A percentile compares a stretch with the other conserved stretches of the same genome.
Conservation (phyloP, 2,888 invertebrate species). For the Cynaeus angustus region DNA sequence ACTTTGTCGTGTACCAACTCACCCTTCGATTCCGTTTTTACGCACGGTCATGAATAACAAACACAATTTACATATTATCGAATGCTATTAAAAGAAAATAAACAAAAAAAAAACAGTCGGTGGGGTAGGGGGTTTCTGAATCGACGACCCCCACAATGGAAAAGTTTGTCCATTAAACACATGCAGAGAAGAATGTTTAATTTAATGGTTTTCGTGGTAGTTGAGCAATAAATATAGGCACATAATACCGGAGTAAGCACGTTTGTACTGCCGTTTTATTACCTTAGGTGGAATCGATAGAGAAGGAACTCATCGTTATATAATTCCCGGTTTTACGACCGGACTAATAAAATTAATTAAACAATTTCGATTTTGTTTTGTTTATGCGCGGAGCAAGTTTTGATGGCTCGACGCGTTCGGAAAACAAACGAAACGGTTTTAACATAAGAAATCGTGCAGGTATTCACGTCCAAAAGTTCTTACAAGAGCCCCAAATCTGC, state of each 20-base stretch:
- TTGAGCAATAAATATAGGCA: conserved; percentile 14
- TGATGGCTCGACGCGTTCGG: no score
- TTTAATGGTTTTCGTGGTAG: conserved; percentile 15
- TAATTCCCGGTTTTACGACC: conserved; percentile 34
- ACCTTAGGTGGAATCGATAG: conserved; percentile 32
- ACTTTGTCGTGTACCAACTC: conserved; percentile 2
- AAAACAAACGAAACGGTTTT: no score
- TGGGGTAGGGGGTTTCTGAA: neutral
- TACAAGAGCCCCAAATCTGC: no score
- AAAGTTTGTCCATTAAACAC: conserved; percentile 1
- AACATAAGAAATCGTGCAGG: no score
- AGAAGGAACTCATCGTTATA: conserved; percentile 25
- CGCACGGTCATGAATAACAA: conserved; percentile 18
- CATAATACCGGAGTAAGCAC: conserved; percentile 11
- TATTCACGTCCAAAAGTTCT: no score
- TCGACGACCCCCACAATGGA: neutral
- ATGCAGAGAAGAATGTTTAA: conserved; percentile 6
- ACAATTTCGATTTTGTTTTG: conserved; percentile 20
- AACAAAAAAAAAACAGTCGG: neutral
- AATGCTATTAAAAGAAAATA: neutral
- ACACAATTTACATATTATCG: conserved; percentile 22
- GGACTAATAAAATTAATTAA: conserved; percentile 35
- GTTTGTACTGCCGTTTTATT: conserved; percentile 13
- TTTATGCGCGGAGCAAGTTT: neutral
- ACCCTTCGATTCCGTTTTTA: conserved; percentile 19